These are phyloP conservation scores for Habropoda laboriosa DNA, from an alignment of 1,140 invertebrate genomes.

Conservation along the genomic window DNA sequence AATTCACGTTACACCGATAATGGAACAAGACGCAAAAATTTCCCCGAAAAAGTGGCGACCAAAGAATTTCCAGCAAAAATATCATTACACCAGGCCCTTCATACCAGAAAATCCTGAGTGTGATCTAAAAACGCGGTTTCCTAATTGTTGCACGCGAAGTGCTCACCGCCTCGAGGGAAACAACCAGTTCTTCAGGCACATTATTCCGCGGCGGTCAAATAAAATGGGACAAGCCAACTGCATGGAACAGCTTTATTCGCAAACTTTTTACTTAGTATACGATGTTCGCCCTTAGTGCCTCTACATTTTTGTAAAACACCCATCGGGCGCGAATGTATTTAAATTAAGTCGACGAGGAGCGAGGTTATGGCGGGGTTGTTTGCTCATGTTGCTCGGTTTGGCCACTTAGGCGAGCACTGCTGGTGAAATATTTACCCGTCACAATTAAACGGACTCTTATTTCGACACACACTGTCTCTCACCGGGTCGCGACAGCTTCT, in stretches of 20 bases:
- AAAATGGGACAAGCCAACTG: background rate
- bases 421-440: conserved; percentile 34
- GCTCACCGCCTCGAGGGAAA: background rate
- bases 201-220: background rate
- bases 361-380: conserved; percentile 1
- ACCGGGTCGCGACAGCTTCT: background rate
- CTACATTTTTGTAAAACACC: background rate
- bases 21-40: too few species aligned
- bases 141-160: background rate
- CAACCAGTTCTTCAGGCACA: too few species aligned
- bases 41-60: too few species aligned
- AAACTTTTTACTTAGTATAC: conserved; percentile 7
- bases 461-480: background rate
- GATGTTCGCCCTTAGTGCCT: background rate
- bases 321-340: background rate
- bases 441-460: background rate
- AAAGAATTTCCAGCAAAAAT: too few species aligned
- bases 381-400: background rate
- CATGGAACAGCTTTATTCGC: background rate
- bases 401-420: background rate
- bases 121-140: too few species aligned
- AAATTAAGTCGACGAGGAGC: conserved; percentile 37
- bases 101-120: too few species aligned
- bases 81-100: too few species aligned
- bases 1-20: too few species aligned